phyloP scores from a whole-genome alignment of 2,797 vertebrate species.

The Acipenser transmontanus region DNA sequence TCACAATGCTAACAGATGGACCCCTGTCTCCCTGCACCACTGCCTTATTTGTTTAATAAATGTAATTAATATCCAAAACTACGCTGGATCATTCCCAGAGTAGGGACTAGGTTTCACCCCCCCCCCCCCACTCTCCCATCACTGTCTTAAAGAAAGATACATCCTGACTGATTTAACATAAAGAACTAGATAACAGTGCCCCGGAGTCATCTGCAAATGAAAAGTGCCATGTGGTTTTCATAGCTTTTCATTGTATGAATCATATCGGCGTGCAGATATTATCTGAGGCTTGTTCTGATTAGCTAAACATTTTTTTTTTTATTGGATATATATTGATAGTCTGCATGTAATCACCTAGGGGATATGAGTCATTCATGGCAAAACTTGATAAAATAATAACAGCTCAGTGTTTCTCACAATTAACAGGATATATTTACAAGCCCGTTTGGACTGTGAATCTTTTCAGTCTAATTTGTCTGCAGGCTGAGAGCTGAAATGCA shows the following conservation, averaged over 20 bases:
- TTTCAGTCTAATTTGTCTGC: conserved; percentile 18
- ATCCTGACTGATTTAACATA: conserved; percentile 64
- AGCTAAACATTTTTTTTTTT: background rate
- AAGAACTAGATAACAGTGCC: conserved; percentile 60
- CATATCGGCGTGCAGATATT: conserved; percentile 38
- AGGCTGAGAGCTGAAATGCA: conserved; percentile 19
- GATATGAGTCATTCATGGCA: conserved; percentile 9
- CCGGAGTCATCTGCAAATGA: conserved; percentile 54
- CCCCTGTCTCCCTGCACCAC: conserved; percentile 63
- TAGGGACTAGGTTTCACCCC: conserved; percentile 44
- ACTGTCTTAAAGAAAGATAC: conserved; percentile 39
- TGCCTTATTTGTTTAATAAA: conserved; percentile 88
- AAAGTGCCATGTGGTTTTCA: conserved; percentile 56
- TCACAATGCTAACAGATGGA: conserved; percentile 77
- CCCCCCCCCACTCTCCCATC: conserved; percentile 15
- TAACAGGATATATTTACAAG: conserved; percentile 21
- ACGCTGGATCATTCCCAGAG: conserved; percentile 66
- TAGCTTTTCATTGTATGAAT: conserved; percentile 55
- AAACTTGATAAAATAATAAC: conserved; percentile 12
- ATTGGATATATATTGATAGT: conserved; percentile 6
- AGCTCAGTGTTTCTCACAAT: conserved; percentile 7
- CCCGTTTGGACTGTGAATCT: conserved; percentile 20
- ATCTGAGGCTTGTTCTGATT: conserved; percentile 22
- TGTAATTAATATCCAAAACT: conserved; percentile 86
- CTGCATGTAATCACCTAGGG: background rate